Conservation (phyloP, 2,797 vertebrate species). For the Poeciliopsis infans region DNA sequence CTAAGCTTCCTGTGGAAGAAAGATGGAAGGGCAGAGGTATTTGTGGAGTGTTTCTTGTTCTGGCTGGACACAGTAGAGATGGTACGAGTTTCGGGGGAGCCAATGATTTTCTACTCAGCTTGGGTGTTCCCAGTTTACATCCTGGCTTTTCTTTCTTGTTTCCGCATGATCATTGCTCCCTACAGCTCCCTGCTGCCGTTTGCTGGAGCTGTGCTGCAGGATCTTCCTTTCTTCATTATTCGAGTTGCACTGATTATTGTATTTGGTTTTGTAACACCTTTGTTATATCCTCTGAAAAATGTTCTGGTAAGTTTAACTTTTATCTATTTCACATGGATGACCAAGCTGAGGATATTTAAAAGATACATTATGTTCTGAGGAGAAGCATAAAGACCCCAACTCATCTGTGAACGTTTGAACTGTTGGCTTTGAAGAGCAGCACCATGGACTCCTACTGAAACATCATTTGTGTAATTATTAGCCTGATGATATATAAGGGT, state of each 20-base stretch:
- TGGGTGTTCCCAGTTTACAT: conserved; percentile 85
- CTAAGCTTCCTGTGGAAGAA: conserved; percentile 63
- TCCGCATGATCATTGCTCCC: conserved; percentile 76
- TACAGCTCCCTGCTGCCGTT: conserved; percentile 68
- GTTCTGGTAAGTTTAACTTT: conserved; percentile 76
- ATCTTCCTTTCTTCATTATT: conserved; percentile 84
- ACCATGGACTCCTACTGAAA: not conserved
- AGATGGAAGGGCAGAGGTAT: conserved; percentile 75
- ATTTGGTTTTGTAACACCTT: conserved; percentile 79
- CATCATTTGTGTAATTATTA: not conserved
- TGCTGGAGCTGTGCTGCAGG: conserved; percentile 78
- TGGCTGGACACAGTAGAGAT: conserved; percentile 87
- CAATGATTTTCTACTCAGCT: conserved; percentile 67
- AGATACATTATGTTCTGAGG: conserved; percentile 77
- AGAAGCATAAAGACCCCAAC: conserved; percentile 22
- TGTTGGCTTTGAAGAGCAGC: conserved; percentile 25
- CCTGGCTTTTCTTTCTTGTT: conserved; percentile 79
- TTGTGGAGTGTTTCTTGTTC: conserved; percentile 79
- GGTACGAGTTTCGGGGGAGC: conserved; percentile 77
- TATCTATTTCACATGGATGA: conserved; percentile 83
- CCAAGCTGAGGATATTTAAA: conserved; percentile 74
- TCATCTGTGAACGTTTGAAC: conserved; percentile 18
- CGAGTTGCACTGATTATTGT: conserved; percentile 75
- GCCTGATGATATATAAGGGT: not conserved
- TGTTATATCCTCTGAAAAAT: conserved; percentile 84